Conservation (phyloP, 2,797 vertebrate species). For the Anguilla obscura region DNA sequence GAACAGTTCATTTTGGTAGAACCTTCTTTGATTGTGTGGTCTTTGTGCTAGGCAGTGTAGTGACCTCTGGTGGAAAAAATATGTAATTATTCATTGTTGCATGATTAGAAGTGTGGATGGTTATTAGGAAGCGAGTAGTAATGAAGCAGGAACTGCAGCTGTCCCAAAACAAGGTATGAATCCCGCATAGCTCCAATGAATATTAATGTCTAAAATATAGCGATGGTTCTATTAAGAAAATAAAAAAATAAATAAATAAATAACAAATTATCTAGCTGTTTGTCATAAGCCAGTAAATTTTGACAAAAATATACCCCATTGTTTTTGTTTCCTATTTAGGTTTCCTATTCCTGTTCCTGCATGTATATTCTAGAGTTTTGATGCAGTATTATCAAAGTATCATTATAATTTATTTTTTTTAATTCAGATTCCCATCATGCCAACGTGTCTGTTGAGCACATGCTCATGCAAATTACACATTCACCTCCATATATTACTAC, state of each 20-base stretch:
- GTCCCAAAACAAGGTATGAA: background rate
- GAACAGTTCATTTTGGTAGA: background rate
- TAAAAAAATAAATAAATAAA: background rate
- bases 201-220: background rate
- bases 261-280: too few relatives aligned
- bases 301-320: too few relatives aligned
- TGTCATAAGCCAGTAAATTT: too few relatives aligned
- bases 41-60: background rate
- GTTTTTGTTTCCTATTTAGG: too few relatives aligned
- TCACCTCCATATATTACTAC: too few relatives aligned
- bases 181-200: background rate
- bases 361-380: too few relatives aligned
- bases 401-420: too few relatives aligned
- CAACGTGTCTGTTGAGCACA: too few relatives aligned
- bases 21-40: background rate
- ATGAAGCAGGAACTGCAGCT: background rate
- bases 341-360: too few relatives aligned
- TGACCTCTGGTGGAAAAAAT: background rate
- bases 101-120: background rate
- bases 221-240: background rate
- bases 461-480: too few relatives aligned
- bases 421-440: too few relatives aligned
- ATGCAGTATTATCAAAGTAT: too few relatives aligned
- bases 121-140: background rate
- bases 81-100: background rate